phyloP scores from a whole-genome alignment of 2,797 vertebrate species.

The Thaleichthys pacificus region DNA sequence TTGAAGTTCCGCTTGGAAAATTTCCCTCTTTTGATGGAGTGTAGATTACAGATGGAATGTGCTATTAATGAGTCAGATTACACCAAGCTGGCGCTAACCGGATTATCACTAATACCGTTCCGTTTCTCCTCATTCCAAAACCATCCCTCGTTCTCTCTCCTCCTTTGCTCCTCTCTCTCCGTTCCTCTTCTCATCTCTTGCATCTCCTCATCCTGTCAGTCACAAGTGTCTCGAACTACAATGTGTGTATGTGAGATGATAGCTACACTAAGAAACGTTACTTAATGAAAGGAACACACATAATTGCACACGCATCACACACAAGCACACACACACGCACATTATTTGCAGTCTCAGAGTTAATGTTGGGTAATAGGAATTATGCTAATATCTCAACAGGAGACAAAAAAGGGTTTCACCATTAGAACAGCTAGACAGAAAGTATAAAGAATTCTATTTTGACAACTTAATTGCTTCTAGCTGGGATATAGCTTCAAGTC shows the following conservation, averaged over 20 bases:
- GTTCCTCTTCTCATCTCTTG: conserved; percentile 21
- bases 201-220: conserved; percentile 23
- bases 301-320: neutral
- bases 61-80: conserved; percentile 71
- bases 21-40: conserved; percentile 51
- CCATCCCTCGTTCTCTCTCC: conserved; percentile 20
- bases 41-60: conserved; percentile 58
- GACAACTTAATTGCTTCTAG: conserved; percentile 73
- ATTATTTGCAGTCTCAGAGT: conserved; percentile 34
- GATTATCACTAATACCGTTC: conserved; percentile 65
- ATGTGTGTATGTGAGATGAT: conserved; percentile 3
- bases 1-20: conserved; percentile 48
- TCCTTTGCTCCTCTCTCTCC: conserved; percentile 28
- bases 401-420: conserved; percentile 40
- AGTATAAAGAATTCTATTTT: conserved; percentile 67
- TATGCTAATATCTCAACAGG: conserved; percentile 65
- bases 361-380: conserved; percentile 63
- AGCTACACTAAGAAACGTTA: neutral
- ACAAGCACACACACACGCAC: conserved; percentile 16
- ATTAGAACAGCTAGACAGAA: conserved; percentile 42
- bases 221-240: conserved; percentile 9
- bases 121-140: conserved; percentile 47
- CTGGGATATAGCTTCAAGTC: conserved; percentile 64
- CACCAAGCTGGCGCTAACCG: conserved; percentile 61
- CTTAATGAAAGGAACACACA: neutral